Conservation (phyloP, 1,140 invertebrate genomes). For the Teleogryllus occipitalis region DNA sequence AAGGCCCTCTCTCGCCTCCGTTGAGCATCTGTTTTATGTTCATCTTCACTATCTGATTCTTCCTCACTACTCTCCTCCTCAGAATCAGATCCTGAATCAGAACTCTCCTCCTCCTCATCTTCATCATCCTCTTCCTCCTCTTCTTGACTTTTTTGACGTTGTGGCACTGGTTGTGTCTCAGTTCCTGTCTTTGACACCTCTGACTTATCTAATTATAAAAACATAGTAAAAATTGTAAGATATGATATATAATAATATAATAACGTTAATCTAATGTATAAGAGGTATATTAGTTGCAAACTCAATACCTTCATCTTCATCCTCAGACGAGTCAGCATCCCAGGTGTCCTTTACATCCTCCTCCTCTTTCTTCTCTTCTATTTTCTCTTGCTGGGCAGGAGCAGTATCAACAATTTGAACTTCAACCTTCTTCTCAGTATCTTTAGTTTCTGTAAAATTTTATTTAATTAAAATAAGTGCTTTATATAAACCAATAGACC, state of each 20-base stretch:
- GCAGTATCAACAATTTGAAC: conserved; percentile 43
- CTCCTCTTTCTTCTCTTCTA: conserved; percentile 37
- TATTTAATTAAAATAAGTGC: not conserved
- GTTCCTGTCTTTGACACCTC: conserved; percentile 27
- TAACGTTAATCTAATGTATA: not conserved
- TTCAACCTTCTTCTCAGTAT: conserved; percentile 45
- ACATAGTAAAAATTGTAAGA: not conserved
- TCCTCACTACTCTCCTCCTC: conserved; percentile 26
- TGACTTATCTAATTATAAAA: conserved; percentile 12
- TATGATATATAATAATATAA: not conserved
- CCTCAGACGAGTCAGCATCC: conserved; percentile 67
- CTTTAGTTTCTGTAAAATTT: not conserved
- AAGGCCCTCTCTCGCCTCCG: conserved; percentile 54
- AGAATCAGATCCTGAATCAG: conserved; percentile 26
- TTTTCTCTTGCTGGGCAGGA: conserved; percentile 37
- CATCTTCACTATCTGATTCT: conserved; percentile 33
- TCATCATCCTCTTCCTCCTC: conserved; percentile 31
- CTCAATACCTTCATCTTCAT: conserved; percentile 47
- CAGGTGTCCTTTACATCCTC: conserved; percentile 71
- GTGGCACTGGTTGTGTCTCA: conserved; percentile 23
- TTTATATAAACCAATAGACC: not conserved
- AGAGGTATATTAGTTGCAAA: not conserved
- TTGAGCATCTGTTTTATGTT: conserved; percentile 53
- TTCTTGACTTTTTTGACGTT: conserved; percentile 40
- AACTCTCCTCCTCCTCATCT: conserved; percentile 31